Evolutionary conservation across 2,113 vertebrate species (phyloP).

Genomic region (Theristicus caerulescens): DNA sequence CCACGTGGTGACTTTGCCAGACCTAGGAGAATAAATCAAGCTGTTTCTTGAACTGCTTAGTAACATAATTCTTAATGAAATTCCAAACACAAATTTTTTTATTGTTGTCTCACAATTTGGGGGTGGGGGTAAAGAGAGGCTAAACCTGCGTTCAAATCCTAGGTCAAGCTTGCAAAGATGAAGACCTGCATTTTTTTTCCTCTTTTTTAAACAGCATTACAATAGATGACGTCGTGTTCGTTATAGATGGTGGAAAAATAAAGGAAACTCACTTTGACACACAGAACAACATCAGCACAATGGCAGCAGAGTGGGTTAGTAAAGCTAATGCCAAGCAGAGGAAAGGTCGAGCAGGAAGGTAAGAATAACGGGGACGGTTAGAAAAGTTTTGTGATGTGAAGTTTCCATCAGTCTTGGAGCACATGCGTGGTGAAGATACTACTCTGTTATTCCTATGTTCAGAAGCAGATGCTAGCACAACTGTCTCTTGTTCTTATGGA

Average conservation of each 20-base stretch:
- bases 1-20: background rate
- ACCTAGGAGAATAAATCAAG: background rate
- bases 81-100: background rate
- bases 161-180: background rate
- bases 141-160: background rate
- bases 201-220: constrained; percentile 84
- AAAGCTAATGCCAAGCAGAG: constrained; percentile 96
- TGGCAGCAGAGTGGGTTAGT: constrained; percentile 97
- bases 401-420: background rate
- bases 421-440: rapidly evolving
- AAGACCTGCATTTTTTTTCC: background rate
- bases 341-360: constrained; percentile 96
- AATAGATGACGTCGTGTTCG: constrained; percentile 95
- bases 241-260: constrained; percentile 97
- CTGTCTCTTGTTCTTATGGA: background rate
- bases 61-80: background rate
- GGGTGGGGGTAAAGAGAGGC: background rate
- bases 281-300: constrained; percentile 97
- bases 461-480: background rate
- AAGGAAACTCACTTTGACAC: constrained; percentile 98
- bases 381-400: background rate
- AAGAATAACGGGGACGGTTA: background rate
- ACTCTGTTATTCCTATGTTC: rapidly evolving
- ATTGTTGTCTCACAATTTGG: background rate
- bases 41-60: background rate